Evolutionary conservation across 2,888 invertebrate genomes (phyloP), one percentile per base, ranked within the genome.

Genomic region (Drosophila mettleri): DNA sequence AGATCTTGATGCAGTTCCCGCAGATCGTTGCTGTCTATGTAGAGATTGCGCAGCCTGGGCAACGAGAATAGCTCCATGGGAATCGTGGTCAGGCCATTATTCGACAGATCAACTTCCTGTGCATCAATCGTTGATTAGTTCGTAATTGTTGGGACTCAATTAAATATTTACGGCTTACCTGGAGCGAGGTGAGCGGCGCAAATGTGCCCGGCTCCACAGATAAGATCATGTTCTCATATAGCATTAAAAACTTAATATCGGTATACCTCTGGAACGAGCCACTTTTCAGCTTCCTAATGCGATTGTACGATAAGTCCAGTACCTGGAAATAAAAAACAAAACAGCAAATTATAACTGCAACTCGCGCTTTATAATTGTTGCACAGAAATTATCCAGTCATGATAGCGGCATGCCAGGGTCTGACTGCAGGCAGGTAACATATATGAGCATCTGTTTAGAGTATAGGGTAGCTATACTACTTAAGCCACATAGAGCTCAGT

Each of bases 31-130:
- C 92, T 91, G 64, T 92, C 93, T 2, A 95, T 92, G 82, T 94
- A 95, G 24, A 96, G 90, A 87, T 94, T 95, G 55, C 95, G 92
- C 63, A 96, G 88, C 0, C 93, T 93, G 0, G 95, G 94, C 71
- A 95, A 82, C 62, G 94, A 93, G 48, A 95, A 90, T 51, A 92
- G 69, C 65, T 92, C 92, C 73, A 89, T 57, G 52, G 92, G 92
- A 74, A 92, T 91, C 34, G 91, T 90, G 57, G 88, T 78, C 3
- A 92, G 80, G 14, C 88, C 91, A 89, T 92, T 92, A 77, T 90
- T 91, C 34, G 92, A 92, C 54, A 92, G 86, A 88, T 92, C 92
- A 22, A 92, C 90, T 86, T 92, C 92, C 92, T 92, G 79, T 61
- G 41, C 29, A 68, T 45, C 43, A 46, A 43, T 38, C 31, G 45